These are phyloP conservation scores for Hemithea aestivaria DNA, from an alignment of 2,888 invertebrate genomes.

Conservation along the genomic window DNA sequence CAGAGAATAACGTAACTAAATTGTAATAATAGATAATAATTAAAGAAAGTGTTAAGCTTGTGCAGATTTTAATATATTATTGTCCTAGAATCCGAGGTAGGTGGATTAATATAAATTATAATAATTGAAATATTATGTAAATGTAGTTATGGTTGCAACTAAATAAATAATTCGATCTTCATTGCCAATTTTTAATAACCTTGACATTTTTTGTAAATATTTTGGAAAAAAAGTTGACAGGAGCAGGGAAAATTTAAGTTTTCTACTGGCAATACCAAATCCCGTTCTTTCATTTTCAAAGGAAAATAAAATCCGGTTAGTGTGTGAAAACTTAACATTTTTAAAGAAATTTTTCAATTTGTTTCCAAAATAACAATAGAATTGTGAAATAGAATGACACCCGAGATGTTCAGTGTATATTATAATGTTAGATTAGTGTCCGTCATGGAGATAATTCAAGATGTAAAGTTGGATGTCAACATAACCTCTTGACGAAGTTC, in stretches of 20 bases:
- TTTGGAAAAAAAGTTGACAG: neutral
- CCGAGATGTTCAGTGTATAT: constrained; percentile 13
- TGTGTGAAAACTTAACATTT: constrained; percentile 41
- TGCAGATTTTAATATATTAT: no score
- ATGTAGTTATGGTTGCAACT: no score
- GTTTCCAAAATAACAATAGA: constrained; percentile 36
- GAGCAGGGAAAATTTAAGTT: constrained; percentile 10
- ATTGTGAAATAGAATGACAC: constrained; percentile 19
- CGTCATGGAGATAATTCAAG: constrained; percentile 45
- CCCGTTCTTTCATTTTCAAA: constrained; percentile 62
- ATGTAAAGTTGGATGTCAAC: constrained; percentile 66
- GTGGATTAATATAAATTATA: no score
- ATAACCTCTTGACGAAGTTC: constrained; percentile 54
- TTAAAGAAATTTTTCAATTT: constrained; percentile 23
- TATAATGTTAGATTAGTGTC: constrained; percentile 41
- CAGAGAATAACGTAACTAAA: no score
- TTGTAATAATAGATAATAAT: no score
- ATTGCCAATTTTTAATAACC: no score
- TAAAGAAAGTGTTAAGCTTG: no score
- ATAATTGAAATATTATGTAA: no score
- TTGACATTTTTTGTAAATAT: no score
- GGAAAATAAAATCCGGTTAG: constrained; percentile 66
- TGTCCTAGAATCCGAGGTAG: no score
- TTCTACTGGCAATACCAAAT: constrained; percentile 44
- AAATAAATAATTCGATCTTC: no score